Evolutionary conservation across 37 sponge, comb jelly and placozoan genomes (phyloP), one percentile per base, ranked within the genome.

Genomic region (Bolinopsis microptera): DNA sequence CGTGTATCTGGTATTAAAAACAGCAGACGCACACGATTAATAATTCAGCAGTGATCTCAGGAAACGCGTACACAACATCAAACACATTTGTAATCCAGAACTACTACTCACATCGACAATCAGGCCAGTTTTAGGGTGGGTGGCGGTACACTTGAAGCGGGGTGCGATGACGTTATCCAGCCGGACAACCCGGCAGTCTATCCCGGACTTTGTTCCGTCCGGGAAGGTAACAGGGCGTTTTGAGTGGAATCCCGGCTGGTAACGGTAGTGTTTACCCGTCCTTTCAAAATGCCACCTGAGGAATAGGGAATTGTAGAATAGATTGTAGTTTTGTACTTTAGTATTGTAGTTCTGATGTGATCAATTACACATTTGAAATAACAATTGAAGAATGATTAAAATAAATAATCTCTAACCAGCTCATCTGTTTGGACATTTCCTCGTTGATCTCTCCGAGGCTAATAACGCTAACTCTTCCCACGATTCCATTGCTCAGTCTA

Each of bases 171-270:
- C 80, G 37, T 77, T 77, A 18, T 77, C 80, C 21, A 77, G 27
- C 80, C 32, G 27, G 37, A 77, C 80, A 0, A 77, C 80, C 35
- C 80, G 80, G 36, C 80, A 77, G 80, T 77, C 80, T 33, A 77
- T 77, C 80, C 80, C 33, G 35, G 80, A 77, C 80, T 77, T 77
- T 27, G 80, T 77, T 32, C 80, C 80, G 80, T 77, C 80, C 36
- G 80, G 80, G 37, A 77, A 77, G 36, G 80, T 77, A 36, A 77
- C 80, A 3, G 80, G 80, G 13, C 80, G 80, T 32, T 77, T 77
- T 32, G 80, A 77, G 80, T 77, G 80, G 80, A 77, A 77, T 18
- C 80, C 80, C 28, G 80, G 80, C 80, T 77, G 80, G 80, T 77
- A 77, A 16, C 80, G 80, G 80, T 77, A 77, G 80, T 77, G 80